Percentiles rank a stretch among this genome's conserved stretches.
phyloP scores from a whole-genome alignment of 1,140 invertebrate species.

The Trichonephila clavipes region DNA sequence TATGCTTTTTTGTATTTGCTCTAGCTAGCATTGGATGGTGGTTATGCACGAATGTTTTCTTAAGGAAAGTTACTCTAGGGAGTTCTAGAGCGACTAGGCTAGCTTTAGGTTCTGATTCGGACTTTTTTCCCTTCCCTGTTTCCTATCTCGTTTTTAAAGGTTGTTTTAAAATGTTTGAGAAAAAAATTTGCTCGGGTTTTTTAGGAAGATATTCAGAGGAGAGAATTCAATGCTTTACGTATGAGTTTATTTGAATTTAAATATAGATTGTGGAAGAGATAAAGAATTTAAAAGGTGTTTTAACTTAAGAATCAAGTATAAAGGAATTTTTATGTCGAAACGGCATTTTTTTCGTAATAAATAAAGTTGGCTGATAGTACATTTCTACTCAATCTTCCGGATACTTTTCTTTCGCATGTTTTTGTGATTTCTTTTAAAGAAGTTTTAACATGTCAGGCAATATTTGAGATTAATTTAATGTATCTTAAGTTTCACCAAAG shows the following conservation, averaged over 20 bases:
- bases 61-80: conserved; percentile 35
- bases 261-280: background rate
- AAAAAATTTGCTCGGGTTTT: conserved; percentile 11
- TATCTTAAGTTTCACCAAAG: no score
- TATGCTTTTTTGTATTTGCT: conserved; percentile 63
- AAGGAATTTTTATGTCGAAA: no score
- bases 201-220: background rate
- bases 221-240: background rate
- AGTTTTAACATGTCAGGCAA: no score
- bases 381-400: no score
- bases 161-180: conserved; percentile 32
- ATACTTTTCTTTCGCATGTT: no score
- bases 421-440: no score
- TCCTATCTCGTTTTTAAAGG: background rate
- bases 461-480: no score
- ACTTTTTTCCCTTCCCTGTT: background rate
- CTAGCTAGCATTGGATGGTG: background rate
- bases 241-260: background rate
- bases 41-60: conserved; percentile 45
- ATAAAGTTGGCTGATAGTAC: no score
- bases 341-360: no score
- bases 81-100: background rate
- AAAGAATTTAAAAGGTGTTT: background rate
- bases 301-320: background rate
- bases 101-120: background rate